Base-by-base conservation (phyloP, 1,140 invertebrate genomes). In the Dinoponera quadriceps region DNA sequence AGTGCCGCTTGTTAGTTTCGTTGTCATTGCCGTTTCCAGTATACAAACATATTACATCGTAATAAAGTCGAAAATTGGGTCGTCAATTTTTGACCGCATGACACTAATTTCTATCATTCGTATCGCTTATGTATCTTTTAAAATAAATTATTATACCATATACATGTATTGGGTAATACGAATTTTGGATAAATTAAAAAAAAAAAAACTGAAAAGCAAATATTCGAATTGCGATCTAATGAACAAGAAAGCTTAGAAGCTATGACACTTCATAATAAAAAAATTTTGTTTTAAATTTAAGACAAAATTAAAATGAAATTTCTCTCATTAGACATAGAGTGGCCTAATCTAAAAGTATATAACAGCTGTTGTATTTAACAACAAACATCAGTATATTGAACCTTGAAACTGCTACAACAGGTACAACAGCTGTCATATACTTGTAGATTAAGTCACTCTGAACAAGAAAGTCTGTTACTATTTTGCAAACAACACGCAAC, bases 151-250 rank as follows among this genome's bases (percentile, higher is more conserved):
- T 49, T 63, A 7, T 33, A n/a, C 1, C 29, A 11, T 20, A 20
- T 63, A 75, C 62, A 62, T 29, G 38, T 1, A n/a, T n/a, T n/a
- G n/a, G n/a, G n/a, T 18, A 62, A 20, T n/a, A 7, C 0, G 49
- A 75, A 63, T 63, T 54, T 51, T 2, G 27, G 33, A 75, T 49
- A 72, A 73, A 44, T 38, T 44, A 44, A 57, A 57, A 59, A 16
- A 38, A 11, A 16, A 13, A 3, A 55, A 55, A 57, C 7, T 59
- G 29, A 77, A 33, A 22, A 33, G 16, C 9, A 54, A 33, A 3
- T 33, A 33, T 5, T 33, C 29, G 5, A 33, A 33, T 33, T 33
- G 29, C 29, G 5, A 33, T 33, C 7, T 51, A 63, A 75, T 75
- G n/a, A n/a, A 75, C 18, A 22, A 11, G 2, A 75, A 54, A 75